phyloP scores from a whole-genome alignment of 2,113 vertebrate genomes.

The Plotosus lineatus region DNA sequence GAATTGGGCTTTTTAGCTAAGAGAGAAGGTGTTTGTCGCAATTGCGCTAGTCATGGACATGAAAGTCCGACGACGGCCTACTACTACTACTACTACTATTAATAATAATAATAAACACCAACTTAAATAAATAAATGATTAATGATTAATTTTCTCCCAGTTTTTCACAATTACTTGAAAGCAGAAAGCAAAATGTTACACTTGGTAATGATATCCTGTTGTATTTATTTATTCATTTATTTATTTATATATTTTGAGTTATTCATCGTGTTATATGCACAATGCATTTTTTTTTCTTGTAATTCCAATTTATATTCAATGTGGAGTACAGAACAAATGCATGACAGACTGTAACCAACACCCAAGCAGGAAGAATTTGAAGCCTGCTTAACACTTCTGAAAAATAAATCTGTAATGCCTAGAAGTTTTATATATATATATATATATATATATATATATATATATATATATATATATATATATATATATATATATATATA shows the following conservation, averaged over 20 bases:
- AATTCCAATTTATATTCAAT: neutral
- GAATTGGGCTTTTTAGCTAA: no score
- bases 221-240: no score
- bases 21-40: no score
- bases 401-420: neutral
- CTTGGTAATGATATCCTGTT: neutral
- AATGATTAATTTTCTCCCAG: neutral
- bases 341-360: neutral
- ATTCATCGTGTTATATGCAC: neutral
- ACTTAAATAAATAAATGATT: neutral
- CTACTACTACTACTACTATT: neutral
- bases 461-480: neutral
- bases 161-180: neutral
- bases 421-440: neutral
- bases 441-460: neutral
- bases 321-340: neutral
- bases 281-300: neutral
- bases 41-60: no score
- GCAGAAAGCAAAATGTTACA: neutral
- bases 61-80: no score
- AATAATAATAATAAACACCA: neutral
- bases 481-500: neutral
- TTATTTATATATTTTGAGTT: no score
- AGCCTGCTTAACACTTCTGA: neutral
- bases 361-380: neutral